Base-by-base conservation (phyloP, 1,140 invertebrate genomes). In the Pseudomyrmex concolor region DNA sequence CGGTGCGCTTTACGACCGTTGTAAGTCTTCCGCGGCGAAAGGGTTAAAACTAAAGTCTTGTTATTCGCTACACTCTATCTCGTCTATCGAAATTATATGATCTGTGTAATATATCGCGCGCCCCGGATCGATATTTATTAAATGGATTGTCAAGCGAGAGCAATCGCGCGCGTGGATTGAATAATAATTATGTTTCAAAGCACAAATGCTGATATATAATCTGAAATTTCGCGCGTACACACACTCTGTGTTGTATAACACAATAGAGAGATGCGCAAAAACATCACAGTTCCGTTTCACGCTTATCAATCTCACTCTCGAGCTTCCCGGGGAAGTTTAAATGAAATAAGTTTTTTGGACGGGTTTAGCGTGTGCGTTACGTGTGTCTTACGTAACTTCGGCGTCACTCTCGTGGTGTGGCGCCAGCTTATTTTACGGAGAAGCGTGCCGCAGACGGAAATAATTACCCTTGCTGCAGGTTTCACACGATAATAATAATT, bases 401-500 rank as follows among this genome's bases (percentile, higher is more conserved):
- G 15, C 57, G 25, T 73, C 80, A 64, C 85, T 86, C 62, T 57
- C 57, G 62, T 34, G 34, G 34, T 34, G 51, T 55, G 82, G 55
- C 71, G 50, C 63, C 67, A 55, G 63, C 68, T 76, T 63, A 83
- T 81, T 87, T 86, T 78, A 70, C 89, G 88, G 89, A 5, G 78
- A 91, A 90, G 82, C 88, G 86, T 88, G 66, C 91, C 88, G 80
- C 87, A 89, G 91, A 87, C 91, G 91, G 92, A 93, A 93, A 93
- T 94, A 94, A 93, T 94, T 93, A 92, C 87, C 84, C 67, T 81
- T 72, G 84, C 84, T 64, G 78, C 76, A 78, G 86, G 84, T 92
- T 34, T 94, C 92, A 89, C 93, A 93, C 92, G 92, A 90, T 90
- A 93, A 94, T 93, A 93, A 93, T 92, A 91, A 93, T 94, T 93